Percentiles rank a stretch among this genome's conserved stretches.
Conservation (phyloP, 2,797 vertebrate genomes). For the Tapera naevia region DNA sequence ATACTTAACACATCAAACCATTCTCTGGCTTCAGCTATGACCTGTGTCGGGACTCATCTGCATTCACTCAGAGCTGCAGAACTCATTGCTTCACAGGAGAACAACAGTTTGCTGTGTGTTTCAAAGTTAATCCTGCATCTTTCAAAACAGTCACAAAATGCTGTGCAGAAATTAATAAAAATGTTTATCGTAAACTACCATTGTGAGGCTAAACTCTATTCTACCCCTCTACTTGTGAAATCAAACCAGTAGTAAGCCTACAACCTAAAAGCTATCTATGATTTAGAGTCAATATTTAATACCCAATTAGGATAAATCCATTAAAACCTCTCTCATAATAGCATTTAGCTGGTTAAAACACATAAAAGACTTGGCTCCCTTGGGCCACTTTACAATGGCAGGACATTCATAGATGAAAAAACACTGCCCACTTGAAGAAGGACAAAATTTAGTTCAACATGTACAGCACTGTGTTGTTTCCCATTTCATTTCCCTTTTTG, state of each 20-base stretch:
- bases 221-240: not conserved
- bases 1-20: not conserved
- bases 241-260: conserved; percentile 13
- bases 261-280: conserved; percentile 5
- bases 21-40: not conserved
- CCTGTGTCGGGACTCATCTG: not conserved
- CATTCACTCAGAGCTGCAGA: not conserved
- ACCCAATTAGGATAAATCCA: conserved; percentile 69
- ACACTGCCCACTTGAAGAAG: conserved; percentile 2
- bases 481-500: not conserved
- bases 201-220: not conserved
- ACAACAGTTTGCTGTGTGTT: not conserved
- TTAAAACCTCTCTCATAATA: conserved; percentile 65
- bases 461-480: not conserved
- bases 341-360: conserved; percentile 70
- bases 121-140: not conserved
- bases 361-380: conserved; percentile 57
- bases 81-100: not conserved
- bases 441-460: conserved; percentile 34
- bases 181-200: not conserved
- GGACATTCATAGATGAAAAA: conserved; percentile 42
- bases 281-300: conserved; percentile 55
- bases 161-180: not conserved
- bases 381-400: conserved; percentile 33
- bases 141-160: not conserved